Evolutionary conservation across 2,113 vertebrate genomes (phyloP).

Genomic region (Gallinago media): DNA sequence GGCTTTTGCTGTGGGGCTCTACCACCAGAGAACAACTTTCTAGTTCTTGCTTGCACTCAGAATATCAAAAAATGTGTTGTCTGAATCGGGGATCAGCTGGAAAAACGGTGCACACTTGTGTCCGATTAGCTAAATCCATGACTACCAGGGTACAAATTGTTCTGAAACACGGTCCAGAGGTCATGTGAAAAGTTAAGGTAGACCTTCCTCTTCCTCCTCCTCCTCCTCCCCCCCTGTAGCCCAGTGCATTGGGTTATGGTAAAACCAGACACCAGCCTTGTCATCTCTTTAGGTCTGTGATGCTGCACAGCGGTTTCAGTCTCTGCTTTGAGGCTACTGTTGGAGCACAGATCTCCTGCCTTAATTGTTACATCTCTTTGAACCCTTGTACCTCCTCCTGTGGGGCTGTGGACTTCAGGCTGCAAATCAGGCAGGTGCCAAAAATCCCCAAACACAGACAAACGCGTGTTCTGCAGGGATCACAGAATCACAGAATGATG

Average conservation of each 20-base stretch:
- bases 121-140: accelerated
- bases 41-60: neutral
- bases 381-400: neutral
- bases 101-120: neutral
- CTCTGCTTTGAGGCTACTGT: neutral
- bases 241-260: neutral
- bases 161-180: neutral
- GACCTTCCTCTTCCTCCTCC: neutral
- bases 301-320: neutral
- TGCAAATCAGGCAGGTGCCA: neutral
- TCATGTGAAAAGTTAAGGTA: neutral
- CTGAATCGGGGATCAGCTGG: neutral
- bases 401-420: neutral
- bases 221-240: no score
- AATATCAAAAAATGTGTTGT: neutral
- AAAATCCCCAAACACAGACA: neutral
- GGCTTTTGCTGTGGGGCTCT: accelerated
- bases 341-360: neutral
- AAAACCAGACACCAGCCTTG: neutral
- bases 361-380: neutral
- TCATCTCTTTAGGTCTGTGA: no score
- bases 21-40: neutral
- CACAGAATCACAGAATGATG: neutral
- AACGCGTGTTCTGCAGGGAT: neutral
- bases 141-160: accelerated